phyloP scores from a whole-genome alignment of 2,113 vertebrate genomes.

The Xyrauchen texanus region DNA sequence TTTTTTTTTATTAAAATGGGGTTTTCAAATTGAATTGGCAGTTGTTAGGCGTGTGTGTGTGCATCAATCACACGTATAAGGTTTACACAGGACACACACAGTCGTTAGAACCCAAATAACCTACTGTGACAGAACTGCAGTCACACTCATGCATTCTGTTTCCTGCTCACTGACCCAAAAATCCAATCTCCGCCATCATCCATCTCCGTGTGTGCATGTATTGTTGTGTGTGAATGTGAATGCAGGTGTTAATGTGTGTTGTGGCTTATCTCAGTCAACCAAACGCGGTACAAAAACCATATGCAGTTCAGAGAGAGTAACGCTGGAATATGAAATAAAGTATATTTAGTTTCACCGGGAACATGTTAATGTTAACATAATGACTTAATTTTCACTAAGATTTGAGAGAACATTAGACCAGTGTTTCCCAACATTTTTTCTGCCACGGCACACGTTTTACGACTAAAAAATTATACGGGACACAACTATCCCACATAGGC shows the following conservation, averaged over 20 bases:
- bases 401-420: no score
- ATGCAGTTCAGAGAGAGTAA: not conserved
- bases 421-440: no score
- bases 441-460: no score
- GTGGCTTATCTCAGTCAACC: slow-evolving; percentile 33
- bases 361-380: not conserved
- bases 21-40: slow-evolving; percentile 7
- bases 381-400: not conserved
- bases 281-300: slow-evolving; percentile 27
- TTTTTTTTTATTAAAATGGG: not conserved
- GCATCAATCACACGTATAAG: slow-evolving; percentile 23
- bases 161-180: slow-evolving; percentile 46
- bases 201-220: not conserved
- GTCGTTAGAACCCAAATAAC: slow-evolving; percentile 46
- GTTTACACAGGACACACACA: slow-evolving; percentile 24
- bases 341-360: not conserved
- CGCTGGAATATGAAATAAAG: not conserved
- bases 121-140: slow-evolving; percentile 40
- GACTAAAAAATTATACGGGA: no score
- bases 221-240: not conserved
- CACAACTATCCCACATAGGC: no score
- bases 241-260: slow-evolving; percentile 42
- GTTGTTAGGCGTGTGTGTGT: not conserved
- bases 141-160: slow-evolving; percentile 30
- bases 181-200: slow-evolving; percentile 44